Conservation (phyloP, 2,113 vertebrate species). For the Chaenocephalus aceratus region DNA sequence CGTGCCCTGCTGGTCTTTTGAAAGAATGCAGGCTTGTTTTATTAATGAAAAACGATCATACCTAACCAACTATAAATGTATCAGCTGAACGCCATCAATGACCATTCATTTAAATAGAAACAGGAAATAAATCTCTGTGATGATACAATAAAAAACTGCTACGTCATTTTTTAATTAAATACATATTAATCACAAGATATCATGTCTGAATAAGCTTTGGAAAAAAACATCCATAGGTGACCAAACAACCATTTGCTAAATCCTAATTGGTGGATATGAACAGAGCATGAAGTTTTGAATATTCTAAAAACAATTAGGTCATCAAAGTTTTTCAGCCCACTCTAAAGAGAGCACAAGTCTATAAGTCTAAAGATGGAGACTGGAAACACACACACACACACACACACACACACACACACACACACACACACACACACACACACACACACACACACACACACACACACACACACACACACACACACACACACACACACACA, state of each 20-base stretch:
- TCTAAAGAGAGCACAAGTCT: not conserved
- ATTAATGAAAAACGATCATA: not conserved
- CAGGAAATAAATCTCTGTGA: not conserved
- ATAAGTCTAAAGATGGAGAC: conserved; percentile 4
- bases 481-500: no score
- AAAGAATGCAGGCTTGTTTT: not conserved
- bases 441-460: conserved; percentile 39
- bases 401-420: conserved; percentile 6
- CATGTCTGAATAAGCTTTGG: no score
- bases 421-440: conserved; percentile 36
- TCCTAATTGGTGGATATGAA: no score
- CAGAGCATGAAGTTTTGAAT: no score
- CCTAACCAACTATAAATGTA: not conserved
- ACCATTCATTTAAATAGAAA: not conserved
- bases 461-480: conserved; percentile 5
- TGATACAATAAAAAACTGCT: no score
- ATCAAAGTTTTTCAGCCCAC: not conserved
- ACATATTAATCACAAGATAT: no score
- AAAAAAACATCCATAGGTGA: no score
- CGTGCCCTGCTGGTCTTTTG: no score
- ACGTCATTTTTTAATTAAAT: no score
- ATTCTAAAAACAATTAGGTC: no score
- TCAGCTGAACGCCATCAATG: not conserved
- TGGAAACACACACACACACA: conserved; percentile 16
- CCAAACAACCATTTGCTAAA: no score